Evolutionary conservation across 2,888 invertebrate species (phyloP).

Genomic region (Sinotaia quadrata): DNA sequence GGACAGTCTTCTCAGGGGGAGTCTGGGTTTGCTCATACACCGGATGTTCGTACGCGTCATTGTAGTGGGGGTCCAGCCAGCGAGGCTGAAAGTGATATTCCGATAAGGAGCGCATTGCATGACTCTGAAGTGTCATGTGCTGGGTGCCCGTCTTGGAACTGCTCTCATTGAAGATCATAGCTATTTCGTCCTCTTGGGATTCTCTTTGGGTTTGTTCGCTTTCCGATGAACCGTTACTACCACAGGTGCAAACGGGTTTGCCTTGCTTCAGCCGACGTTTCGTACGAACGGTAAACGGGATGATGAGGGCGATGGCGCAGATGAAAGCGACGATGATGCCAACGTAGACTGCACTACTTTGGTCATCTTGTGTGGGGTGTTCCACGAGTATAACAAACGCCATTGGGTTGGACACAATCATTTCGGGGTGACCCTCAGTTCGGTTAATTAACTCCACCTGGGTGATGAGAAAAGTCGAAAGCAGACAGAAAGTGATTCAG

Average conservation of each 20-base stretch:
- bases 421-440: neutral
- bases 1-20: too few species aligned
- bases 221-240: slow-evolving; percentile 1
- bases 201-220: neutral
- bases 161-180: neutral
- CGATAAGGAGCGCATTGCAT: slow-evolving; percentile 34
- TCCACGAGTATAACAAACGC: slow-evolving; percentile 55
- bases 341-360: slow-evolving; percentile 51
- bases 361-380: slow-evolving; percentile 20
- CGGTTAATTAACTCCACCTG: slow-evolving; percentile 16
- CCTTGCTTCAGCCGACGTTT: slow-evolving; percentile 51
- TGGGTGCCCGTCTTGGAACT: neutral
- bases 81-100: slow-evolving; percentile 38
- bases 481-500: too few species aligned
- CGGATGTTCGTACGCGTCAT: slow-evolving; percentile 31
- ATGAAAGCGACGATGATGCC: slow-evolving; percentile 55
- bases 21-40: too few species aligned
- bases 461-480: too few species aligned
- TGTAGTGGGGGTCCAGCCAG: slow-evolving; percentile 42
- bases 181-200: neutral
- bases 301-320: slow-evolving; percentile 50
- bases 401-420: slow-evolving; percentile 50
- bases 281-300: slow-evolving; percentile 56
- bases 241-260: slow-evolving; percentile 52
- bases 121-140: slow-evolving; percentile 33